Conservation (phyloP, 2,888 invertebrate species). For the Desoria tigrina region DNA sequence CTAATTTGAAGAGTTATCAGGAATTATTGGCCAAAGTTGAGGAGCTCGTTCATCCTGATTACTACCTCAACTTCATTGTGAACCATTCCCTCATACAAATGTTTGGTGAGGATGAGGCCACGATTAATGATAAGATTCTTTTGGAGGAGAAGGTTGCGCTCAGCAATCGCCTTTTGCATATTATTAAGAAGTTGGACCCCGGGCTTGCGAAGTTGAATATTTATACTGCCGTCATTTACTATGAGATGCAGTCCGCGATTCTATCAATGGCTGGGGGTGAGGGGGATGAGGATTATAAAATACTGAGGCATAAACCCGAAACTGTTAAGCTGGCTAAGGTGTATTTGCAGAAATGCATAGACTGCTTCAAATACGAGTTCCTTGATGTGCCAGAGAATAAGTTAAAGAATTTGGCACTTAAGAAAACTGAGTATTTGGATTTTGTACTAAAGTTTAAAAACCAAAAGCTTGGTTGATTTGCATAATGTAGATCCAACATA, state of each 20-base stretch:
- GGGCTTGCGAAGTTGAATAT: constrained; percentile 63
- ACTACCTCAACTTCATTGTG: constrained; percentile 78
- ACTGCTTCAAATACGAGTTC: constrained; percentile 57
- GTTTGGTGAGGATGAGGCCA: constrained; percentile 65
- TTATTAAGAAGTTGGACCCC: constrained; percentile 56
- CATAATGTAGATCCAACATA: no score
- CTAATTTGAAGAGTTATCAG: constrained; percentile 55
- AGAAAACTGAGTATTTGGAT: constrained; percentile 51
- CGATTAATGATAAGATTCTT: constrained; percentile 37
- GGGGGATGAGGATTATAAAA: constrained; percentile 50
- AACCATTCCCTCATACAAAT: constrained; percentile 80
- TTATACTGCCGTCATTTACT: constrained; percentile 74
- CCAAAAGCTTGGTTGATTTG: not conserved
- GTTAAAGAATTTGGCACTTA: constrained; percentile 54
- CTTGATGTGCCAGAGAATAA: constrained; percentile 57
- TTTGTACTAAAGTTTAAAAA: constrained; percentile 36
- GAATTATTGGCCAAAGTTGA: constrained; percentile 69
- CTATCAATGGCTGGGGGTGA: constrained; percentile 54
- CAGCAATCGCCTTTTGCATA: constrained; percentile 56
- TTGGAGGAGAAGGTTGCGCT: constrained; percentile 49
- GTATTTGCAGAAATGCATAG: constrained; percentile 56
- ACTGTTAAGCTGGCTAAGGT: constrained; percentile 50
- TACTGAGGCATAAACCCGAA: constrained; percentile 45
- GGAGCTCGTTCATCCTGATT: constrained; percentile 77
- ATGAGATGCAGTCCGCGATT: constrained; percentile 63